Evolutionary conservation across 1,140 invertebrate genomes (phyloP).

Genomic region (Saccostrea cuccullata): DNA sequence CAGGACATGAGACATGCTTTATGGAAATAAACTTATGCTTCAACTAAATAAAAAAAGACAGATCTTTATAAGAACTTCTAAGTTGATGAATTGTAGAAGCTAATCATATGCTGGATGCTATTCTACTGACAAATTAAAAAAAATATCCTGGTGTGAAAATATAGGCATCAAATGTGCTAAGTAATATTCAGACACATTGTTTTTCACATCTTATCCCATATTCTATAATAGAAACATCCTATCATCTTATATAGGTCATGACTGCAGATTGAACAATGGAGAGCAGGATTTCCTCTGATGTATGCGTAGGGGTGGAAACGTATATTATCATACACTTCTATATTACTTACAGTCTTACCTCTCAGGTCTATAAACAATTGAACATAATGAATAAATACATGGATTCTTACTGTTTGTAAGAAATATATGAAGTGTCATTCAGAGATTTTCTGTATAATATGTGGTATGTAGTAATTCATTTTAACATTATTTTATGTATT

Average conservation of each 20-base stretch:
- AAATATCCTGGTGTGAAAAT: too few relatives aligned
- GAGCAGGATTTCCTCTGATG: conserved; percentile 18
- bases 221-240: neutral
- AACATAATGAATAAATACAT: too few relatives aligned
- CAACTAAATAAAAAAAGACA: too few relatives aligned
- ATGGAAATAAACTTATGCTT: too few relatives aligned
- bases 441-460: neutral
- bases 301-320: neutral
- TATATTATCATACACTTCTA: neutral
- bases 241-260: neutral
- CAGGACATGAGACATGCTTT: too few relatives aligned
- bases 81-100: too few relatives aligned
- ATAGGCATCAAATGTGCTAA: too few relatives aligned
- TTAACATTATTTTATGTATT: neutral
- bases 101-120: too few relatives aligned
- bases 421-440: neutral
- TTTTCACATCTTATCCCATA: neutral
- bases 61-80: too few relatives aligned
- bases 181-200: neutral
- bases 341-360: neutral
- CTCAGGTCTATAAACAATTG: too few relatives aligned
- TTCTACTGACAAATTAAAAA: too few relatives aligned
- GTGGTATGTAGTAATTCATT: neutral
- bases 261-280: neutral
- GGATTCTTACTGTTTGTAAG: too few relatives aligned